These are phyloP conservation scores for Leucophora obtusa DNA, from an alignment of 2,888 invertebrate species.

Conservation along the genomic window DNA sequence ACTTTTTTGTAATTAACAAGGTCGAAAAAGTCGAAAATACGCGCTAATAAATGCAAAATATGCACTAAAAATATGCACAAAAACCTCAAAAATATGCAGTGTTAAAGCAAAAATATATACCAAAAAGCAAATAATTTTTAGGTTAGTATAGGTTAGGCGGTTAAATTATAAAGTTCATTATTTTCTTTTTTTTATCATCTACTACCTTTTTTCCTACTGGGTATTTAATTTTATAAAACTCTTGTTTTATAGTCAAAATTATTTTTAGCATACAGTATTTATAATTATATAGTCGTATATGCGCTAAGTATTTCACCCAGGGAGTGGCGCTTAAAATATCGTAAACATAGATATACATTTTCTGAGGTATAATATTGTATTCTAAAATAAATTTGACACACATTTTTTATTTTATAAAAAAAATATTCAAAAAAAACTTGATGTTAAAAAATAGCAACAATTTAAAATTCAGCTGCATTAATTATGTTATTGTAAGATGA, in stretches of 20 bases:
- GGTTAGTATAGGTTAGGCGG: no score
- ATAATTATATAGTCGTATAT: constrained; percentile 27
- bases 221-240: background rate
- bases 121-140: no score
- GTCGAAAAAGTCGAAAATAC: no score
- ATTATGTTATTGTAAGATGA: background rate
- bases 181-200: background rate
- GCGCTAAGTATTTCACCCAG: constrained; percentile 21
- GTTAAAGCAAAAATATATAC: no score
- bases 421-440: background rate
- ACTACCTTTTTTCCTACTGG: background rate
- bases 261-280: constrained; percentile 28
- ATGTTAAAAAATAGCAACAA: background rate
- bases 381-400: constrained; percentile 52
- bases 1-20: no score
- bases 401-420: constrained; percentile 13
- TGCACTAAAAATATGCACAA: no score
- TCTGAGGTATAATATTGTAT: constrained; percentile 30
- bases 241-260: constrained; percentile 4
- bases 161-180: no score
- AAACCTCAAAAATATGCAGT: no score
- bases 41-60: no score
- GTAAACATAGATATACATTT: constrained; percentile 13
- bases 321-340: constrained; percentile 57
- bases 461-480: background rate